These are phyloP conservation scores for Mobula hypostoma DNA, from an alignment of 2,113 vertebrate genomes.

Conservation along the genomic window DNA sequence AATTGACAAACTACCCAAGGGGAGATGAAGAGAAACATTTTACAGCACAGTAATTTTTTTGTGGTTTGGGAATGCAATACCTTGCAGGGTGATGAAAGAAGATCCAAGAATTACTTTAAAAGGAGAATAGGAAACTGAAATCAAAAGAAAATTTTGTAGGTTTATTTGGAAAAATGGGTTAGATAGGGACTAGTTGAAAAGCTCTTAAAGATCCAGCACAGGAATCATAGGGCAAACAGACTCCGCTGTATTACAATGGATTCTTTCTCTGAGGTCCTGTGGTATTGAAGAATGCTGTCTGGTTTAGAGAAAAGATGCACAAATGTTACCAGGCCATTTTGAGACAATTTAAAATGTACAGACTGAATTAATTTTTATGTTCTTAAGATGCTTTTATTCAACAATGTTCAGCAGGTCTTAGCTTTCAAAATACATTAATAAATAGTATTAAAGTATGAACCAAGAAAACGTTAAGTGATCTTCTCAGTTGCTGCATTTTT, in stretches of 20 bases:
- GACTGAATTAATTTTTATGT: neutral
- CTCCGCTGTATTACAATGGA: neutral
- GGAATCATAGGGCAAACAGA: neutral
- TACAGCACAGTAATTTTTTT: neutral
- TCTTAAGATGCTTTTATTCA: neutral
- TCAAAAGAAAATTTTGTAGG: neutral
- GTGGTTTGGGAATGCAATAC: neutral
- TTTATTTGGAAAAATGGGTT: neutral
- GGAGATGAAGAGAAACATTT: neutral
- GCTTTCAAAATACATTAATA: neutral
- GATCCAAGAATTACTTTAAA: neutral
- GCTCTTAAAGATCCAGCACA: neutral
- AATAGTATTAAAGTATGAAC: neutral
- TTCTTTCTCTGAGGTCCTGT: neutral
- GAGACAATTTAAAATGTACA: neutral
- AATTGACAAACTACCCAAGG: neutral
- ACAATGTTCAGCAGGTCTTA: neutral
- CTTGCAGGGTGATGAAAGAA: neutral
- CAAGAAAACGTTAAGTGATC: neutral
- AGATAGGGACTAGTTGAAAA: neutral
- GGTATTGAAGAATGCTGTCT: too few species aligned
- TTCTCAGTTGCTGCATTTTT: neutral
- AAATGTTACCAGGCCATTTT: neutral
- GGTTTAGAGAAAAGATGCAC: neutral
- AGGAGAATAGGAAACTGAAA: neutral